Percentiles rank a stretch among this genome's conserved stretches.
Evolutionary conservation across 1,140 invertebrate genomes (phyloP).

Genomic region (Cotesia vestalis): DNA sequence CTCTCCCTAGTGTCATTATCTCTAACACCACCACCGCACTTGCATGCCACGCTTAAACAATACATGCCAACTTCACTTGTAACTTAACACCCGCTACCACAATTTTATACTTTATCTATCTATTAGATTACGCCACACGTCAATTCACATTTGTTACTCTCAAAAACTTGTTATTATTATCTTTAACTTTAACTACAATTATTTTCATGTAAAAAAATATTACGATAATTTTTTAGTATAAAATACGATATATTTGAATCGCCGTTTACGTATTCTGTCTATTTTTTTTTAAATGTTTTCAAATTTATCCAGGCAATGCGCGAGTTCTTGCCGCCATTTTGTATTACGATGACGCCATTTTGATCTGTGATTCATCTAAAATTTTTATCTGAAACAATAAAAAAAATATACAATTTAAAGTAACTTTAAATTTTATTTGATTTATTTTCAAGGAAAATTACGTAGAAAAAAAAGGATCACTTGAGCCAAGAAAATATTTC

Average conservation of each 20-base stretch:
- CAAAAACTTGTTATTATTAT: background rate
- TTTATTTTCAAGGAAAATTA: too few species aligned
- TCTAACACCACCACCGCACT: slow-evolving; percentile 48
- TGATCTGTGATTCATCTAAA: background rate
- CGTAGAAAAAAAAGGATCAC: too few species aligned
- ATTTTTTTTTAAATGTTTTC: background rate
- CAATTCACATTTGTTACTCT: background rate
- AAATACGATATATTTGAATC: background rate
- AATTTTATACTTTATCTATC: slow-evolving; percentile 12
- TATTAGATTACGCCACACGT: background rate
- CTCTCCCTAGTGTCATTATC: slow-evolving; percentile 52
- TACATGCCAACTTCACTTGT: slow-evolving; percentile 47
- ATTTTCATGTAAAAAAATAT: slow-evolving; percentile 1
- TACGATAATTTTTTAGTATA: slow-evolving; percentile 1
- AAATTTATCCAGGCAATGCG: background rate
- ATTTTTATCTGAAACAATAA: background rate
- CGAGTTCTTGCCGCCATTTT: background rate
- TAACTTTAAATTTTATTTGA: too few species aligned
- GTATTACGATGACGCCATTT: background rate
- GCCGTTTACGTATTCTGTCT: background rate
- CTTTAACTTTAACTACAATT: background rate
- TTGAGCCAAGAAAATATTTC: too few species aligned
- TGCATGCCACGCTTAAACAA: slow-evolving; percentile 53
- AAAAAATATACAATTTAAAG: background rate
- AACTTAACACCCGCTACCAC: slow-evolving; percentile 19